A percentile compares a stretch with the other conserved stretches of the same genome.
Evolutionary conservation across 2,113 vertebrate genomes (phyloP).

Genomic region (Corythoichthys haematopterus): DNA sequence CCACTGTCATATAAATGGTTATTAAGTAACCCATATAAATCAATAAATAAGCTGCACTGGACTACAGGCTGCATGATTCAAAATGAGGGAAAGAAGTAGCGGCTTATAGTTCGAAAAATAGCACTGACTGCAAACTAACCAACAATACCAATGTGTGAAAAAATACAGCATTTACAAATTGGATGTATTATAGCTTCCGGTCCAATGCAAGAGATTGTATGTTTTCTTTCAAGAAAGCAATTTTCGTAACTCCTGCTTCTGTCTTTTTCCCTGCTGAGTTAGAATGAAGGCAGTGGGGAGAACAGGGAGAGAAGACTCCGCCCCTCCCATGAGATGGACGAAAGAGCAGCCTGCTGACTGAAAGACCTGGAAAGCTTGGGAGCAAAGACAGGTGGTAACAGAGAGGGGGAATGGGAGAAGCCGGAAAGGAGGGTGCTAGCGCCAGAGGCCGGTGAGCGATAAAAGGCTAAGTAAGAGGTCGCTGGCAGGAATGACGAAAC

Average conservation of each 20-base stretch:
- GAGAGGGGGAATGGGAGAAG: conserved; percentile 1
- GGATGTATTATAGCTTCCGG: too few species aligned
- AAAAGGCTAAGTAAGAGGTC: conserved; percentile 52
- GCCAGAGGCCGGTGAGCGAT: conserved; percentile 37
- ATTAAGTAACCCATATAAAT: too few species aligned
- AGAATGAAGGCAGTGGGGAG: conserved; percentile 20
- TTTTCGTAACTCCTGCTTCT: conserved; percentile 23
- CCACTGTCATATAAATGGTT: too few species aligned
- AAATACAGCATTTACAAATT: too few species aligned
- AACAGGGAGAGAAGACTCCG: conserved; percentile 17
- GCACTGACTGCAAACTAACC: too few species aligned
- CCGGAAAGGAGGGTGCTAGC: conserved; percentile 23
- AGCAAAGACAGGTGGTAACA: conserved; percentile 3
- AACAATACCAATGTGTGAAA: too few species aligned
- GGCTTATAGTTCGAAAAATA: too few species aligned
- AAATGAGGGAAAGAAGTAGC: too few species aligned
- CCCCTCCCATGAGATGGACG: conserved; percentile 34
- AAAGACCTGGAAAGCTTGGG: conserved; percentile 13
- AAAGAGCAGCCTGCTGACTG: conserved; percentile 28
- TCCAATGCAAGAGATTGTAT: too few species aligned
- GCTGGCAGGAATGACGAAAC: conserved; percentile 35
- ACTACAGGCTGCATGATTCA: too few species aligned
- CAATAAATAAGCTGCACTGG: too few species aligned
- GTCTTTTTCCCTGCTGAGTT: conserved; percentile 19
- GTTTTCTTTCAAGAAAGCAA: conserved; percentile 9